Base-by-base conservation (phyloP, 2,113 vertebrate genomes). In the Girardinichthys multiradiatus region DNA sequence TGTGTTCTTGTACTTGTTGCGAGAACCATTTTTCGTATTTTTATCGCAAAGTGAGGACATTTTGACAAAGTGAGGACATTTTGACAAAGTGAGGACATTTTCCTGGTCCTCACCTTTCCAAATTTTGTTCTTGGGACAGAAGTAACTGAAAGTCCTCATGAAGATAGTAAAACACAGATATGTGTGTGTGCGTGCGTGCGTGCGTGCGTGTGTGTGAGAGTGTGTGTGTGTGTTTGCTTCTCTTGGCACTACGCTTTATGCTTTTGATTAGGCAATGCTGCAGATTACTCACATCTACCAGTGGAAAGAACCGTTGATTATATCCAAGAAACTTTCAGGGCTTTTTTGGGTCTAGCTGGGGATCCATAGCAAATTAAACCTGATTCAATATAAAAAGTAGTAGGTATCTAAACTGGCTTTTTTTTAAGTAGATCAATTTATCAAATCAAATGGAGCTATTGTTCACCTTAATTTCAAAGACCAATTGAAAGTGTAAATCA, bases 241-340 rank as follows among this genome's bases (percentile, higher is more conserved):
- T 24, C 14, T 2, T 48, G 4, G 7, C 63, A 68, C 13, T 31
- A 62, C 39, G 26, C 27, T 63, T 35, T 24, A 54, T 54, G 63
- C 66, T 72, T 77, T 67, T 13, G 1, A 70, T 70, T 14, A 19
- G 39, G 28, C 54, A 67, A 70, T 35, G 28, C 37, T 48, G 33
- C 30, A 65, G 42, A 60, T 48, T 69, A 72, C 54, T 84, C 68
- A 74, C 3, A 37, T 66, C 28, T 65, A 69, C 26, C 31, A 48
- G 30, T 67, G 64, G 74, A 59, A 70, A 81, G 39, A 79, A 59
- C n/a, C 57, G 30, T 8, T 26, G 27, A 48, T 54, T 24, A 31
- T 15, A 27, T 39, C 42, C 17, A 8, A 31, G 35, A 45, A 26
- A 69, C 0, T 24, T 45, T 64, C 48, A 6, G 21, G 48, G 48